Base-by-base conservation (phyloP, 2,113 vertebrate species). In the Strix aluco region DNA sequence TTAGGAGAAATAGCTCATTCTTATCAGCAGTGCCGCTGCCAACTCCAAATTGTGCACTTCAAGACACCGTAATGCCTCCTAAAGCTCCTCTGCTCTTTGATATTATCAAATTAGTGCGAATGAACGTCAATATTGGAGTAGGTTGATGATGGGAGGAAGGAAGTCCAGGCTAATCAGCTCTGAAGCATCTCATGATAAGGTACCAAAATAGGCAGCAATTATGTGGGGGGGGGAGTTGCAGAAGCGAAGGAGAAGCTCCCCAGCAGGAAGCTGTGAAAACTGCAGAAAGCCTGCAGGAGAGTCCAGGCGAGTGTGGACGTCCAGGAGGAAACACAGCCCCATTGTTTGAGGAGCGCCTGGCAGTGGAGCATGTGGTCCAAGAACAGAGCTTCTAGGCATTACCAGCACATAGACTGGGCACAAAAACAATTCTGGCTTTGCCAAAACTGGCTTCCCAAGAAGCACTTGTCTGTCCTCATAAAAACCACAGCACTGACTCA, bases 91-190 rank as follows among this genome's bases (percentile, higher is more conserved):
- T 57, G 80, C 61, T 90, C 86, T 70, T 25, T n/a, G 88, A 81
- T 73, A 27, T 15, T 29, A 93, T 96, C 83, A 5, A 61, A 73
- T 88, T 54, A 81, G 47, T 1, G 3, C 27, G 2, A 57, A 25
- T 27, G 40, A 58, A 83, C 29, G 16, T 73, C 81, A 44, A 46
- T 87, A 66, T 54, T 86, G 79, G 91, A 84, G 81, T 16, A 57
- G 88, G 57, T n/a, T 66, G 77, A 18, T 67, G 95, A 88, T 29
- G 85, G 72, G 91, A 83, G 91, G 92, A 97, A 97, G 94, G 94
- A 94, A 96, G 88, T 65, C 78, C 73, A 26, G 63, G 81, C 77
- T 96, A 82, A 95, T 95, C 85, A 70, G 78, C 75, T 81, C 44
- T 55, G 62, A 86, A 86, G 51, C 58, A 66, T 63, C 58, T 86